Conservation (phyloP, 1,140 invertebrate genomes). For the Diabrotica undecimpunctata region DNA sequence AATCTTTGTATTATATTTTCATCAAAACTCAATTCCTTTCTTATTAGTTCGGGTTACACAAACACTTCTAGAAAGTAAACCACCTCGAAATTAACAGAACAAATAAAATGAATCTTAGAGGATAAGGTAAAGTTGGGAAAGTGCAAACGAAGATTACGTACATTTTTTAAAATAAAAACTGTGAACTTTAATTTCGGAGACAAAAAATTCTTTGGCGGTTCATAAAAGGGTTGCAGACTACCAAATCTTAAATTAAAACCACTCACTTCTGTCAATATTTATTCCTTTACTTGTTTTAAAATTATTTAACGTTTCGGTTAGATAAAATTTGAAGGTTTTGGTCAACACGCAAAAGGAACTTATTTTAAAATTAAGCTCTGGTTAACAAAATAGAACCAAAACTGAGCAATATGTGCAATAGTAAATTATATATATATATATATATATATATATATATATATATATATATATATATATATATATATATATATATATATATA, state of each 20-base stretch:
- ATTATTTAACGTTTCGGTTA: too few relatives aligned
- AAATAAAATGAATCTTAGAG: not conserved
- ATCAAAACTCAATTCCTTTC: not conserved
- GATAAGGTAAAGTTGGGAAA: not conserved
- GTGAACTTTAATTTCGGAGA: not conserved
- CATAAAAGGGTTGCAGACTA: not conserved
- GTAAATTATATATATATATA: too few relatives aligned
- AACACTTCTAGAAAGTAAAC: slow-evolving; percentile 2
- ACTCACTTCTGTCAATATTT: not conserved
- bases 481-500: too few relatives aligned
- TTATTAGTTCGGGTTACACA: slow-evolving; percentile 2
- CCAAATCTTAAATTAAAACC: not conserved
- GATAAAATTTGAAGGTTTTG: too few relatives aligned
- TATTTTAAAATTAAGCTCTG: too few relatives aligned
- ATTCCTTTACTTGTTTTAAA: not conserved
- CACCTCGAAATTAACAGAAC: not conserved
- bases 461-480: too few relatives aligned
- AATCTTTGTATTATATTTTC: not conserved
- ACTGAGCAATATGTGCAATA: too few relatives aligned
- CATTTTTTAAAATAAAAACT: not conserved
- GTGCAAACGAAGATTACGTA: not conserved
- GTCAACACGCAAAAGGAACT: too few relatives aligned
- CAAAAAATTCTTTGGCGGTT: not conserved
- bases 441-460: too few relatives aligned
- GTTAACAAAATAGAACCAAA: too few relatives aligned